These are phyloP conservation scores for Amiota communis DNA, from an alignment of 2,888 invertebrate genomes.

Conservation along the genomic window DNA sequence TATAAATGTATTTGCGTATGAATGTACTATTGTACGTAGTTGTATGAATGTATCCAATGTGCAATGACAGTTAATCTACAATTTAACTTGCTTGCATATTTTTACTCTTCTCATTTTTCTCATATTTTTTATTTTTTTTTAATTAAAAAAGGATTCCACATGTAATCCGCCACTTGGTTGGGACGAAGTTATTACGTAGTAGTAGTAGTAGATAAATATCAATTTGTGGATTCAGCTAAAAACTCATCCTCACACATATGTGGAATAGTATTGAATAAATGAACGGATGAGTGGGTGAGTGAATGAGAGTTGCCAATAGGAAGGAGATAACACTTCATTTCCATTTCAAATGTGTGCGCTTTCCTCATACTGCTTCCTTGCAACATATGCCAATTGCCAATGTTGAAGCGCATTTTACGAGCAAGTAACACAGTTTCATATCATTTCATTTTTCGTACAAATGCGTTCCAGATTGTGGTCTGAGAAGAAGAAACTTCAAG, in stretches of 20 bases:
- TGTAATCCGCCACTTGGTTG: constrained; percentile 61
- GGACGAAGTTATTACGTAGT: too few species aligned
- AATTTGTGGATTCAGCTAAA: constrained; percentile 31
- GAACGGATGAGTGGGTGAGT: neutral
- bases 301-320: too few species aligned
- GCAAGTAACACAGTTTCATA: constrained; percentile 14
- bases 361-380: neutral
- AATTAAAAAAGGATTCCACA: constrained; percentile 66
- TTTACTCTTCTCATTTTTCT: neutral
- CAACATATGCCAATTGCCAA: neutral
- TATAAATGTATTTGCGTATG: neutral
- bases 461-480: neutral
- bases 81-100: constrained; percentile 23
- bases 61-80: constrained; percentile 19
- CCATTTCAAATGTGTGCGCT: constrained; percentile 15
- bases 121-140: constrained; percentile 49
- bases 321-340: constrained; percentile 14
- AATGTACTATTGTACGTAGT: neutral
- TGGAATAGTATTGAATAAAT: neutral
- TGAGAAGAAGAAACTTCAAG: neutral
- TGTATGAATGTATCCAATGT: neutral
- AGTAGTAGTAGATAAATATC: constrained; percentile 34
- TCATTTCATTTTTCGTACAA: neutral
- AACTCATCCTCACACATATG: constrained; percentile 2
- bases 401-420: neutral